Evolutionary conservation across 92 coral and sea anemone species (phyloP), one percentile per base, ranked within the genome.

Genomic region (Porites divaricata): DNA sequence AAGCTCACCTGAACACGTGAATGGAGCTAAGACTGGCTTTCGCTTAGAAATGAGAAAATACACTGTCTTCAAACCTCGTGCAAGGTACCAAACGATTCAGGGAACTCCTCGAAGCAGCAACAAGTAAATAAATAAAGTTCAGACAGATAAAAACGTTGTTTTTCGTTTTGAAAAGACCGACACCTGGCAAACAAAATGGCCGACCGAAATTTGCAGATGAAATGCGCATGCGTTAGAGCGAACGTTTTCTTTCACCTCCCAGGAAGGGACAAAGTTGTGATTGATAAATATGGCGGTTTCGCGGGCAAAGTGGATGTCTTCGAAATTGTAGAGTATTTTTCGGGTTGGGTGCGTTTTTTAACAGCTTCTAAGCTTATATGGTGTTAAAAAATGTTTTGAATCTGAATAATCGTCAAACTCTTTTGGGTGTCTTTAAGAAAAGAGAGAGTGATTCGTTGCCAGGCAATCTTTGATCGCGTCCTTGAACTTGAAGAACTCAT

Each of bases 171-270:
- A 17, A 49, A 17, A 69, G 75, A 11, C 13, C 50, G 72, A 6
- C 72, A 71, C 79, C 73, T 74, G 78, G 67, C 19, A 26, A 74
- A 9, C 69, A 74, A 70, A 50, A 74, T 72, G 85, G 79, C 87
- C 76, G 72, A 25, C 76, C n/a, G 51, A 24, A 25, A 49, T 48
- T 35, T 1, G 1, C 50, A 8, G 15, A 20, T 0, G 19, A 21
- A 65, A 6, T 67, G 83, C 80, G 91, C 91, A 88, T 88, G 91
- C 74, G 85, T 49, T 13, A 9, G 12, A 0, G 23, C 26, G 52
- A 54, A 54, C 17, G 6, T 14, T 25, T 28, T 19, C 74, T 51
- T 65, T 17, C 19, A 65, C 79, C 53, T 81, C 72, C 81, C 15
- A 0, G 80, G 59, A 22, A 51, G 81, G 58, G 22, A 49, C 20